Evolutionary conservation across 2,797 vertebrate genomes (phyloP), one percentile per base, ranked within the genome.

Genomic region (Nyctalus aviator): DNA sequence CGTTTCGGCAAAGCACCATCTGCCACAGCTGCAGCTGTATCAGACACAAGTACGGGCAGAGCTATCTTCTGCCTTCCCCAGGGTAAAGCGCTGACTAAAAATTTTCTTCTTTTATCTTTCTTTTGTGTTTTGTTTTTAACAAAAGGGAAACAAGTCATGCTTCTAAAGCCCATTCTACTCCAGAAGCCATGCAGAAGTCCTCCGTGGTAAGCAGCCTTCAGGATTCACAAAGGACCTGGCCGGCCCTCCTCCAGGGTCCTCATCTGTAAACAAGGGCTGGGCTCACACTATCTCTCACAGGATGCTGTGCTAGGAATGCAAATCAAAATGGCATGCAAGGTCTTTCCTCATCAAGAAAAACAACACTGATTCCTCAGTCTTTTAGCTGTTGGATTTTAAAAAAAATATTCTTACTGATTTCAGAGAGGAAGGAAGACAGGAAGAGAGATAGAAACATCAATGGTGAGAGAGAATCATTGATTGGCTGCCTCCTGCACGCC

Each of bases 1-100:
- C 88, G 72, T 55, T 95, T 59, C 17, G 27, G 88, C 92, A 59
- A 30, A 85, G 92, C 69, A 82, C 94, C 94, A 95, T 94, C 94
- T 94, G 95, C 93, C 66, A 1, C 9, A 86, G 48, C 83, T 48
- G 76, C 95, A 97, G 96, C 93, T 95, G 88, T 81, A 92, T 88
- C 89, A 84, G 76, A 88, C 35, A 93, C 78, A 79, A 83, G 79
- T 5, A 9, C 86, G 66, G 83, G 88, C 11, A 18, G 55, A 76
- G 86, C 79, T 79, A 57, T 90, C 93, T 82, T 93, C 84, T 89
- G 85, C 66, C 85, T 96, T 85, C 72, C 88, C 37, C 37, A 48
- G 88, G 55, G 79, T 50, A 77, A 87, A 82, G 14, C 20, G 35
- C 1, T 53, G 62, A 57, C 44, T 94, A 2, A 50, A 4, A 4